These are phyloP conservation scores for Turritopsis rubra DNA, from an alignment of 30 jellyfish, hydroid and myxozoan species.

Conservation along the genomic window DNA sequence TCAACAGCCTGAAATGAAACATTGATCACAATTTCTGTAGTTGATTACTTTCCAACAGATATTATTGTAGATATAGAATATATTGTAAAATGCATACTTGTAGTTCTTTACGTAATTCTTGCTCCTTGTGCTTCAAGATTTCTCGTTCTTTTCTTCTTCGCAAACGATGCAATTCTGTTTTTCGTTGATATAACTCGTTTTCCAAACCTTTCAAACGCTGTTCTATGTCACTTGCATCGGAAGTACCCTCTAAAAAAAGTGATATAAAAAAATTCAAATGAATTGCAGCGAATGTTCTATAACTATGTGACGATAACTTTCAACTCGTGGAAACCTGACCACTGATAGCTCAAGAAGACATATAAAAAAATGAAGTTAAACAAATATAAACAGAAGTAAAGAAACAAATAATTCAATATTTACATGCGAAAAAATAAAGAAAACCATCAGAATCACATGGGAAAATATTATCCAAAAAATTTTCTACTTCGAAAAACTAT, in stretches of 20 bases:
- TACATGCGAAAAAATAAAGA: background rate
- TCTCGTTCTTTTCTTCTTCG: slow-evolving; percentile 85
- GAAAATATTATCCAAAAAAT: too few relatives aligned
- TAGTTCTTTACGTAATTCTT: slow-evolving; percentile 58
- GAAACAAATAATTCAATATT: background rate
- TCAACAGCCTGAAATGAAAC: slow-evolving; percentile 63
- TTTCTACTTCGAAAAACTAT: too few relatives aligned
- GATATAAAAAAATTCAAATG: background rate
- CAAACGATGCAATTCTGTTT: slow-evolving; percentile 62
- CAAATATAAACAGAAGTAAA: background rate
- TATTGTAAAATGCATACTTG: slow-evolving; percentile 38
- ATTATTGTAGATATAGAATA: too few relatives aligned
- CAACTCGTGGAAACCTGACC: background rate
- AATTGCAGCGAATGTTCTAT: too few relatives aligned
- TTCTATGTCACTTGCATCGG: slow-evolving; percentile 95
- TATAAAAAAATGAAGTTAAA: background rate
- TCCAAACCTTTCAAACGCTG: slow-evolving; percentile 83
- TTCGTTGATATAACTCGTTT: slow-evolving; percentile 54
- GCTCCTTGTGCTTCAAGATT: slow-evolving; percentile 71
- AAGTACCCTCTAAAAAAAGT: slow-evolving; percentile 61
- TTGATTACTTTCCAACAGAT: too few relatives aligned
- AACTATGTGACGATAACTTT: too few relatives aligned
- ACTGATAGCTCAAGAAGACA: background rate
- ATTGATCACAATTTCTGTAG: too few relatives aligned
- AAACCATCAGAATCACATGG: background rate